Percentiles rank a stretch among this genome's conserved stretches.
Conservation (phyloP, 64 coral and sea anemone genomes). For the Astreopora myriophthalma region DNA sequence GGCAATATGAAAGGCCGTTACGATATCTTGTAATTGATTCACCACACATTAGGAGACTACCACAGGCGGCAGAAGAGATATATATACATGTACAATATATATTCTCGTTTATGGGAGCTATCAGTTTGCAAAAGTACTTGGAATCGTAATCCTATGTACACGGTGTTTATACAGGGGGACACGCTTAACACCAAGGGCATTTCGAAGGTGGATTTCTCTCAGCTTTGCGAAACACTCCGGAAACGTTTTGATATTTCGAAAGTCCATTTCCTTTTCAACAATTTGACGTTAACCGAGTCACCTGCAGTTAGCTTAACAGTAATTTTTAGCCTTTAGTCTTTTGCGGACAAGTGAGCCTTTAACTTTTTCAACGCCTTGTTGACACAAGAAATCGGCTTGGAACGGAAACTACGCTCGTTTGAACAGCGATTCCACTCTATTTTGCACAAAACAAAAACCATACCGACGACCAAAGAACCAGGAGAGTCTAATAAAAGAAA, state of each 20-base stretch:
- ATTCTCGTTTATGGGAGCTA: neutral
- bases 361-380: conserved; percentile 32
- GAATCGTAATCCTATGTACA: neutral
- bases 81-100: neutral
- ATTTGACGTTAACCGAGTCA: neutral
- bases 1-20: neutral
- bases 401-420: neutral
- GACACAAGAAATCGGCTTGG: neutral
- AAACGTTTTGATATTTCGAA: conserved; percentile 11
- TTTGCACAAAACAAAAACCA: neutral
- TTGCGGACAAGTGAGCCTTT: conserved; percentile 20
- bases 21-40: conserved; percentile 30
- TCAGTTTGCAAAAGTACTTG: neutral
- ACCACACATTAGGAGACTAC: neutral
- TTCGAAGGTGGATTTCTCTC: neutral
- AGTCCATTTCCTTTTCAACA: neutral
- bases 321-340: neutral
- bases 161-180: conserved; percentile 15
- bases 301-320: neutral
- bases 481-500: neutral
- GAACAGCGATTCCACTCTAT: neutral
- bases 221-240: neutral
- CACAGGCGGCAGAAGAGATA: neutral
- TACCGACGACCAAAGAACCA: neutral
- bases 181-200: neutral